These are phyloP conservation scores for Heterotilapia buettikoferi DNA, from an alignment of 2,113 vertebrate species.

Conservation along the genomic window DNA sequence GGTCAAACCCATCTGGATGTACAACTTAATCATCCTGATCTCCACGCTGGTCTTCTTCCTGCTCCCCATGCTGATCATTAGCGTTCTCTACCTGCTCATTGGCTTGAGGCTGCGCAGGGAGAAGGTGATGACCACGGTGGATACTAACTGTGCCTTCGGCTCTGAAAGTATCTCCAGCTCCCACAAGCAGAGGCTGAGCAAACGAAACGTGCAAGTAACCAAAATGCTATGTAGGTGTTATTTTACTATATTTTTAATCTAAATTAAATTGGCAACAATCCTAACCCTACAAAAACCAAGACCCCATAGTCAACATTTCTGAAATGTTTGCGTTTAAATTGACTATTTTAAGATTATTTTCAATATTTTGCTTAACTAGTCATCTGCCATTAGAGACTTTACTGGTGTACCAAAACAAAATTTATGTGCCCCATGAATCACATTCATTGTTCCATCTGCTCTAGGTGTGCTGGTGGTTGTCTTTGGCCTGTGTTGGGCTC, in stretches of 20 bases:
- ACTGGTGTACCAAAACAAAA: not conserved
- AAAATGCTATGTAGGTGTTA: constrained; percentile 71
- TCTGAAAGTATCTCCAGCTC: not conserved
- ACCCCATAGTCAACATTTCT: not conserved
- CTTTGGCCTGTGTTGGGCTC: constrained; percentile 89
- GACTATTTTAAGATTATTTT: not conserved
- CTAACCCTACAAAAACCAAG: accelerated
- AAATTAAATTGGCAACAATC: not conserved
- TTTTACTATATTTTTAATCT: not conserved
- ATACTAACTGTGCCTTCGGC: not conserved
- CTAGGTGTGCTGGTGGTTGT: constrained; percentile 85
- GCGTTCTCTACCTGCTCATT: constrained; percentile 68
- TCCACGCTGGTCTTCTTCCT: constrained; percentile 67
- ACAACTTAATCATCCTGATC: constrained; percentile 60
- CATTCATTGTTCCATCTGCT: not conserved
- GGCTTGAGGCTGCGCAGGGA: constrained; percentile 54
- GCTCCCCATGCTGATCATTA: constrained; percentile 69
- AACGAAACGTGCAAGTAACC: constrained; percentile 68
- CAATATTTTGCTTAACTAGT: not conserved
- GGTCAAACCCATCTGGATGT: constrained; percentile 61
- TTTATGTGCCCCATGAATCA: not conserved
- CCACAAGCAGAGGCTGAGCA: constrained; percentile 39
- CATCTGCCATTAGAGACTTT: not conserved
- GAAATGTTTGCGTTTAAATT: not conserved
- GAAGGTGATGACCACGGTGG: not conserved